Conservation (phyloP, 2,888 invertebrate species). For the Adineta ricciae region DNA sequence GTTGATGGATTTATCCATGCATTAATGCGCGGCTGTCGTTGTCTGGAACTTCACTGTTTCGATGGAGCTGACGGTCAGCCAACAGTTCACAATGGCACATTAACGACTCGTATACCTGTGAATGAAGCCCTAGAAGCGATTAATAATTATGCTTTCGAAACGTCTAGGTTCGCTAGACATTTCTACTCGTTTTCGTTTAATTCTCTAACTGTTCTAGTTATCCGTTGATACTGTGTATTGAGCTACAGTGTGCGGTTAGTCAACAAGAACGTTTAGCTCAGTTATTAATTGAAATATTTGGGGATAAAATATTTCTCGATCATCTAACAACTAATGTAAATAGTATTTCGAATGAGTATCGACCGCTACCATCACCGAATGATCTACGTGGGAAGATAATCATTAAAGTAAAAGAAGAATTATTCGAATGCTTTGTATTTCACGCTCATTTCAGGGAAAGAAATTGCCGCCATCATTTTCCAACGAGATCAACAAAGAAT, state of each 20-base stretch:
- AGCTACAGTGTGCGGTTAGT: neutral
- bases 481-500: neutral
- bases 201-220: neutral
- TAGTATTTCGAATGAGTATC: neutral
- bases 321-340: neutral
- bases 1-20: constrained; percentile 21
- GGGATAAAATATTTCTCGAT: neutral
- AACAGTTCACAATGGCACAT: constrained; percentile 7
- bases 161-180: neutral
- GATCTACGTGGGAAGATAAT: neutral
- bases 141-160: constrained; percentile 19
- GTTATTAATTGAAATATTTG: neutral
- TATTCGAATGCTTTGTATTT: too few species aligned
- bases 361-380: neutral
- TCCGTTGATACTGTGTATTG: neutral
- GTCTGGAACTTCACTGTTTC: constrained; percentile 17
- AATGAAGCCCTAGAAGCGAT: neutral
- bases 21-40: constrained; percentile 3
- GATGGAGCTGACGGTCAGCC: neutral
- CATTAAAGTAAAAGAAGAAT: neutral
- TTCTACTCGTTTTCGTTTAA: neutral
- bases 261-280: neutral
- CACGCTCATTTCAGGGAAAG: neutral
- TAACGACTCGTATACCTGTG: neutral
- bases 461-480: neutral